Conservation (phyloP, 2,113 vertebrate genomes). For the Cinclus cinclus region DNA sequence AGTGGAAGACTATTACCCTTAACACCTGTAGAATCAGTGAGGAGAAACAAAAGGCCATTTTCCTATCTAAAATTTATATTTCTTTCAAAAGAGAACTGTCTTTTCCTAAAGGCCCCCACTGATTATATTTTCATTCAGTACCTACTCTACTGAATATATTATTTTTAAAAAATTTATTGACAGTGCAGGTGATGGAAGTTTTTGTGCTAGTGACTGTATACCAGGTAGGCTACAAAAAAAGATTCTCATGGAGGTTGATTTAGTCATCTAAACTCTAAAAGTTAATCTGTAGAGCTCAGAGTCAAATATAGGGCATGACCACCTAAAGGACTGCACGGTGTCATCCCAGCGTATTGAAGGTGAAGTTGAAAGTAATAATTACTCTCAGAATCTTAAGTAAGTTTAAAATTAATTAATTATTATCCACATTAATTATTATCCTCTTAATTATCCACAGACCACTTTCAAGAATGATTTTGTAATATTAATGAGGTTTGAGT, state of each 20-base stretch:
- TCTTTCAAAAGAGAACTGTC: background rate
- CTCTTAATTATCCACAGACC: background rate
- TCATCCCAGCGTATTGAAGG: background rate
- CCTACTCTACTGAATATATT: background rate
- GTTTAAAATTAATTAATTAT: too few relatives aligned
- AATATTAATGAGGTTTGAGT: background rate
- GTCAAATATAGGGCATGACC: background rate
- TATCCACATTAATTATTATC: too few relatives aligned
- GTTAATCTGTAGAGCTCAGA: background rate
- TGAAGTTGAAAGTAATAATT: background rate
- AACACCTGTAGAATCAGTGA: background rate
- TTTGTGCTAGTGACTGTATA: background rate
- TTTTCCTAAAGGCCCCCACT: background rate
- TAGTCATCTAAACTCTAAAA: background rate
- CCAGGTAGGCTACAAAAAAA: background rate
- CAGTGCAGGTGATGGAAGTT: background rate
- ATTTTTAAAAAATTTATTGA: background rate
- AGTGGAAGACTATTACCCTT: background rate
- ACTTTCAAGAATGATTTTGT: background rate
- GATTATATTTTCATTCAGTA: background rate
- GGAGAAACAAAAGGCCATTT: background rate
- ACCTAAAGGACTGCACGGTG: background rate
- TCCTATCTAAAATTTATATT: background rate
- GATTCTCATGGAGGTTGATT: background rate
- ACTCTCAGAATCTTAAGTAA: background rate